Base-by-base conservation (phyloP, 2,797 vertebrate species). In the Fratercula arctica region DNA sequence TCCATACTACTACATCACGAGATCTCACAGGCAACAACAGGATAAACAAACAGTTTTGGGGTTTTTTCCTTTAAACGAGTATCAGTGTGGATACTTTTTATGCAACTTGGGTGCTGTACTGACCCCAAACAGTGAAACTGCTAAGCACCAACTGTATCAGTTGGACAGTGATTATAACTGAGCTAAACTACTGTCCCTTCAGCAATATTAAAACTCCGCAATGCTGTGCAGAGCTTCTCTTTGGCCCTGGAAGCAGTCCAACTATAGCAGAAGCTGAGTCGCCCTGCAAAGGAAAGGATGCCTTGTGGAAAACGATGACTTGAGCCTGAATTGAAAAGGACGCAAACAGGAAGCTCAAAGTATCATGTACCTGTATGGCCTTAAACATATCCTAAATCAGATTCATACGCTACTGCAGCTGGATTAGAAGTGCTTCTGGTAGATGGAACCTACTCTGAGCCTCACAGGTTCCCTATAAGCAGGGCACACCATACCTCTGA, bases 51-150 rank as follows among this genome's bases (percentile, higher is more conserved):
- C 4, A 51, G 13, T 23, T 13, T 13, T 24, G 13, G 46, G 21
- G 3, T 2, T 21, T 53, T 45, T 17, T 0, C 20, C 50, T 87
- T 74, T 67, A 59, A 50, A 59, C 0, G 0, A 84, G 4, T 50
- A 54, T 31, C 6, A 12, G 29, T 4, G 6, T 5, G 5, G 46
- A 67, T 35, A 56, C 5, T 33, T 63, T 39, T 80, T 6, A 67
- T 20, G 37, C 13, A 57, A 12, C 10, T 16, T 59, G 16, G 20
- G 50, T 87, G 39, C 56, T 79, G 26, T 70, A 56, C 8, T 39
- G 45, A 93, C 25, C 41, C 76, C 41, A 26, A 39, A 56, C 10
- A 85, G 33, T n/a, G 15, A 48, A 67, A 73, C 13, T 60, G 26
- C 16, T 28, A 19, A 68, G 25, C n/a, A 54, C 28, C 41, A 74